These are phyloP conservation scores for Chamaea fasciata DNA, from an alignment of 2,113 vertebrate species.

Conservation along the genomic window DNA sequence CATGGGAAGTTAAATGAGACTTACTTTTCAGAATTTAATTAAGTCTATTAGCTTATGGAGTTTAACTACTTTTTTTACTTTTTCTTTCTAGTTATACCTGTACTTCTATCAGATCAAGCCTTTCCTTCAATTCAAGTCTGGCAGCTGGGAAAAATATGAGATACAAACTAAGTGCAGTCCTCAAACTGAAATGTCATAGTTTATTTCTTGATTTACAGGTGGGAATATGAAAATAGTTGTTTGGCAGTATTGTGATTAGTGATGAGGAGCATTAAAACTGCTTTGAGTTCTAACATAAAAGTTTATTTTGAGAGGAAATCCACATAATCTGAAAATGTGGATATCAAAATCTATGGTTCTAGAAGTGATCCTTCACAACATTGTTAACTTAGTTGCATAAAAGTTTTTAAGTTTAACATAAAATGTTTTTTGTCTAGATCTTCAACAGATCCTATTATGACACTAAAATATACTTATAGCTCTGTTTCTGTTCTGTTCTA, in stretches of 20 bases:
- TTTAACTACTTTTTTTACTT: not conserved
- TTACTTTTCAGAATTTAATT: not conserved
- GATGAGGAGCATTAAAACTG: not conserved
- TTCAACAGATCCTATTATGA: not conserved
- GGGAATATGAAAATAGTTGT: not conserved
- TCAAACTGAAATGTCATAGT: slow-evolving; percentile 82
- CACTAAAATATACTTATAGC: not conserved
- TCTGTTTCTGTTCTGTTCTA: slow-evolving; percentile 42
- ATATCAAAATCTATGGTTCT: not conserved
- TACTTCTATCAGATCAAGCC: slow-evolving; percentile 84
- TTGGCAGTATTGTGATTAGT: not conserved
- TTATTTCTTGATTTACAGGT: slow-evolving; percentile 88
- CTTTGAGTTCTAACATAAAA: not conserved
- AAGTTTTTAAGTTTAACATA: not conserved
- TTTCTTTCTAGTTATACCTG: slow-evolving; percentile 73
- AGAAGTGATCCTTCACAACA: not conserved
- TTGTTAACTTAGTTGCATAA: not conserved
- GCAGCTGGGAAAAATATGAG: slow-evolving; percentile 80
- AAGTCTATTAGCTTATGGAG: not conserved
- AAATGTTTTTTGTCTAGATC: not conserved
- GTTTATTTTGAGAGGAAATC: not conserved
- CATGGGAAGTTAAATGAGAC: not conserved
- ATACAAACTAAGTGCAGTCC: slow-evolving; percentile 77
- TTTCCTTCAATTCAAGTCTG: slow-evolving; percentile 74
- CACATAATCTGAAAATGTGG: not conserved